Conservation (phyloP, 1,140 invertebrate species). For the Helicorthomorpha holstii region DNA sequence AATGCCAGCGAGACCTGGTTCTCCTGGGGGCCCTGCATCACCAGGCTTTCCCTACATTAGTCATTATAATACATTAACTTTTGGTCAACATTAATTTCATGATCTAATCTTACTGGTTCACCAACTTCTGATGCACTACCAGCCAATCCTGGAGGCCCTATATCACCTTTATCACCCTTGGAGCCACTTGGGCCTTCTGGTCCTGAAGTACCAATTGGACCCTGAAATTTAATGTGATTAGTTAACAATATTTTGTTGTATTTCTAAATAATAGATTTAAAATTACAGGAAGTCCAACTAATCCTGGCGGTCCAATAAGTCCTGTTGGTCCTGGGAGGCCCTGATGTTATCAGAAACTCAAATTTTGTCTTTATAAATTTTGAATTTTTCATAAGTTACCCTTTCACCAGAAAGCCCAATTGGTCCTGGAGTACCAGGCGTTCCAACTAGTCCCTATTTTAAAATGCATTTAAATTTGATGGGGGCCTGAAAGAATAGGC, state of each 20-base stretch:
- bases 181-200: slow-evolving; percentile 16
- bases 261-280: neutral
- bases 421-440: slow-evolving; percentile 8
- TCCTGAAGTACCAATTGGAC: slow-evolving; percentile 13
- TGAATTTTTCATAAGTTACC: slow-evolving; percentile 11
- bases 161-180: slow-evolving; percentile 10
- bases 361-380: neutral
- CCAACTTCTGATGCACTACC: slow-evolving; percentile 1
- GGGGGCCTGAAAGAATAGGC: too few species aligned
- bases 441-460: slow-evolving; percentile 4
- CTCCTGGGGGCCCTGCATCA: slow-evolving; percentile 18
- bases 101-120: slow-evolving; percentile 4
- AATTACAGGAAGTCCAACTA: slow-evolving; percentile 12
- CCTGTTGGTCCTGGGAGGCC: slow-evolving; percentile 11
- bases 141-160: slow-evolving; percentile 1
- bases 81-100: too few species aligned
- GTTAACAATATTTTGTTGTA: neutral
- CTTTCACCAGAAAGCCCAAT: slow-evolving; percentile 20
- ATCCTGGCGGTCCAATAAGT: slow-evolving; percentile 12
- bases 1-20: slow-evolving; percentile 9
- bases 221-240: too few species aligned
- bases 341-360: neutral
- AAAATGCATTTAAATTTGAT: neutral
- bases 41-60: slow-evolving; percentile 15
- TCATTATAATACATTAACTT: neutral